Conservation (phyloP, 2,113 vertebrate species). For the Daphoenositta chrysoptera region DNA sequence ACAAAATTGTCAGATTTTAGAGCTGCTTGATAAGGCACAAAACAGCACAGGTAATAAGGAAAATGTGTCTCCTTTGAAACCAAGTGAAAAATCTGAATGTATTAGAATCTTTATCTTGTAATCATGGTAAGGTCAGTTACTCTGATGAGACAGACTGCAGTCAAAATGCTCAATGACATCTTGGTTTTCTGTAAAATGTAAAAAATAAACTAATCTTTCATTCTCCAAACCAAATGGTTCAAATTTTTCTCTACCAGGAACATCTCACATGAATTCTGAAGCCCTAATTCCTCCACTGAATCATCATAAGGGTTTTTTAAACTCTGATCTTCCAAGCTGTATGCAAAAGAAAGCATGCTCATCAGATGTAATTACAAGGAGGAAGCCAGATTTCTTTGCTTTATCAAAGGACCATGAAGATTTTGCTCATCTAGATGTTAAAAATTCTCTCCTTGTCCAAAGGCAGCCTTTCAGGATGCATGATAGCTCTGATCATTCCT, state of each 20-base stretch:
- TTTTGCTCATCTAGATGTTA: background rate
- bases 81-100: background rate
- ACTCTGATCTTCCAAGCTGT: background rate
- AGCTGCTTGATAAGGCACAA: background rate
- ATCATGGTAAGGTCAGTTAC: background rate
- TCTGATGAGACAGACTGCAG: background rate
- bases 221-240: constrained; percentile 3
- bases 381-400: background rate
- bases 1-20: background rate
- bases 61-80: background rate
- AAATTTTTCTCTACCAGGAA: constrained; percentile 44
- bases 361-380: background rate
- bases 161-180: background rate
- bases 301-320: background rate
- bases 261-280: constrained; percentile 1
- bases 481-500: background rate
- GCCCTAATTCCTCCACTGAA: background rate
- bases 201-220: background rate
- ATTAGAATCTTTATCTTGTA: background rate
- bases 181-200: constrained; percentile 7
- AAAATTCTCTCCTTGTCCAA: background rate
- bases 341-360: background rate
- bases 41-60: background rate
- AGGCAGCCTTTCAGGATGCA: background rate
- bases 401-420: background rate